Evolutionary conservation across 1,140 invertebrate species (phyloP).

Genomic region (Pseudomyrmex pallidus): DNA sequence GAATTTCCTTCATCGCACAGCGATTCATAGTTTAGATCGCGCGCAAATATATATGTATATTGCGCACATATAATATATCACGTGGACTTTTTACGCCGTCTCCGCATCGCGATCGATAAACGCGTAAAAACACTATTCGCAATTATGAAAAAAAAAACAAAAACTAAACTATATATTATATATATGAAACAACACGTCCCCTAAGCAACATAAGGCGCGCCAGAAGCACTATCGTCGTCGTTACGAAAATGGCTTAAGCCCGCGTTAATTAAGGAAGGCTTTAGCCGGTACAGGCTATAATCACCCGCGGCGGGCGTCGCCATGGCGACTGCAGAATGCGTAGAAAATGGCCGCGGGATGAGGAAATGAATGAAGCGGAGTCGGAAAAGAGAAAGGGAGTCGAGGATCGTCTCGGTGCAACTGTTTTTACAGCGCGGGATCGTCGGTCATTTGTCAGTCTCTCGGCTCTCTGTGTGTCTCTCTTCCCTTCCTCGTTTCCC

Average conservation of each 20-base stretch:
- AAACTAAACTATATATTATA: conserved; percentile 18
- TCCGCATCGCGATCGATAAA: not conserved
- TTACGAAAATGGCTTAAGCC: conserved; percentile 78
- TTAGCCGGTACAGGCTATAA: conserved; percentile 77
- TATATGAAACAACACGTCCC: conserved; percentile 48
- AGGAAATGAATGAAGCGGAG: conserved; percentile 70
- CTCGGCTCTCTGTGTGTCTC: not conserved
- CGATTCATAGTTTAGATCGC: too few relatives aligned
- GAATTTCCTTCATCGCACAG: too few relatives aligned
- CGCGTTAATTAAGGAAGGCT: conserved; percentile 82
- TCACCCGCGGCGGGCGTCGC: conserved; percentile 70
- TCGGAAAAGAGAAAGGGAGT: conserved; percentile 54
- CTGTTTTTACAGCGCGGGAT: conserved; percentile 68
- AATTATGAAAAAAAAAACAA: not conserved
- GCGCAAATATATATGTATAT: not conserved
- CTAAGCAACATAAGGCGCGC: conserved; percentile 47
- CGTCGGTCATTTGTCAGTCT: conserved; percentile 72
- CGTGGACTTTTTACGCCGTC: not conserved
- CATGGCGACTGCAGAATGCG: conserved; percentile 73
- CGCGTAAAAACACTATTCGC: not conserved
- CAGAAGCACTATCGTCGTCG: conserved; percentile 65
- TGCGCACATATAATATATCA: not conserved
- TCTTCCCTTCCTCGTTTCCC: not conserved
- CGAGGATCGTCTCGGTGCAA: conserved; percentile 45
- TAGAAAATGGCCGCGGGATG: conserved; percentile 67